Evolutionary conservation across 2,888 invertebrate genomes (phyloP).

Genomic region (Pemphredon lugubris): DNA sequence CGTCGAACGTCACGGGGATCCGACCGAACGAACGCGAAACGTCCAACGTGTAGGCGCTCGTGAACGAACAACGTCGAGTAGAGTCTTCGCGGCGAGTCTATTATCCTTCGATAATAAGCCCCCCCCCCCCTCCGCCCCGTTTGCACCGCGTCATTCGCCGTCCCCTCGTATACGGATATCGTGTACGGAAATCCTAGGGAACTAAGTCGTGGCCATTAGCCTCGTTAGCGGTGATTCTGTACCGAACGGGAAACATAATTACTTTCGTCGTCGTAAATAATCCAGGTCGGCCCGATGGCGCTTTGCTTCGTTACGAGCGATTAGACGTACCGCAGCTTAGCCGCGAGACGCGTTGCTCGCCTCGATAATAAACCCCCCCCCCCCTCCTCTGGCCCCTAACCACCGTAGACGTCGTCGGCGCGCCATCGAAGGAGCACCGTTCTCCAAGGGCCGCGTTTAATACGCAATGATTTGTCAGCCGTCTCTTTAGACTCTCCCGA

Average conservation of each 20-base stretch:
- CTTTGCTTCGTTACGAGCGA: conserved; percentile 39
- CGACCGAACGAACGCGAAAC: background rate
- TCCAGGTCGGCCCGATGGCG: conserved; percentile 20
- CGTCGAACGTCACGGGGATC: background rate
- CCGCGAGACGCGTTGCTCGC: conserved; percentile 2
- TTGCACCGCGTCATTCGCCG: background rate
- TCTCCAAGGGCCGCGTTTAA: background rate
- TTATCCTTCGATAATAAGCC: background rate
- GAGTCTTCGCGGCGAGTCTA: background rate
- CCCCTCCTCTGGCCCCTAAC: no score
- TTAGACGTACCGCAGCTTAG: conserved; percentile 28
- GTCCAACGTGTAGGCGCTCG: background rate
- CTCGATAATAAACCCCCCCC: no score
- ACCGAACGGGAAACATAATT: conserved; percentile 50
- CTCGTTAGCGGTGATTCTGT: conserved; percentile 46
- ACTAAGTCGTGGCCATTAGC: conserved; percentile 53
- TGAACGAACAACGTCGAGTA: no score
- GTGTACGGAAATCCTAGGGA: conserved; percentile 5
- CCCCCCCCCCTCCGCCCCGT: background rate
- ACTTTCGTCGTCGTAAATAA: conserved; percentile 38
- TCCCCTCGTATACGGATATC: background rate
- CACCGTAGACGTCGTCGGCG: no score
- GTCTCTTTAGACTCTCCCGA: conserved; percentile 5
- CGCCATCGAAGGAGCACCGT: no score
- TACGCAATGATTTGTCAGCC: conserved; percentile 4